Evolutionary conservation across 2,888 invertebrate genomes (phyloP).

Genomic region (Aromia moschata): DNA sequence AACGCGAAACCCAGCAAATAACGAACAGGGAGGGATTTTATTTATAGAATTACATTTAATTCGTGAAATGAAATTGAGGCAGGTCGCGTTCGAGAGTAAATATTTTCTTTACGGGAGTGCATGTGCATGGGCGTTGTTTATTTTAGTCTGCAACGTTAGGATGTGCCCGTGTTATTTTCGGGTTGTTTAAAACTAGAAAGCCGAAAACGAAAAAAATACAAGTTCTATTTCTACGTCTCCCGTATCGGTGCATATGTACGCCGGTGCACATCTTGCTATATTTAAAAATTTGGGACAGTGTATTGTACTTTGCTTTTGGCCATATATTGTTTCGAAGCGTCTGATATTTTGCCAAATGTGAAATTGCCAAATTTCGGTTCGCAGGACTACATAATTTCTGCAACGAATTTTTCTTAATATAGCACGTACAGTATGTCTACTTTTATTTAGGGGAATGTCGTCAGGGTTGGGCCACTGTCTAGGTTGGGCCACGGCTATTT

Average conservation of each 20-base stretch:
- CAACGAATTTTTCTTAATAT: no score
- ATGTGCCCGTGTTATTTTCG: background rate
- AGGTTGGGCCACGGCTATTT: no score
- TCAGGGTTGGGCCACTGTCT: no score
- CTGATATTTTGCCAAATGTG: no score
- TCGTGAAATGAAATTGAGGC: conserved; percentile 11
- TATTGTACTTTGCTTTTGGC: no score
- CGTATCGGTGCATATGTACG: no score
- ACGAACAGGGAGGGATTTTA: background rate
- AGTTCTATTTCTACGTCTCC: background rate
- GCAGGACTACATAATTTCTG: no score
- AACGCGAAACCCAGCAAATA: background rate
- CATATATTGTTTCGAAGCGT: no score
- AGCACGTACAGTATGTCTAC: no score
- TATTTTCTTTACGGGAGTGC: conserved; percentile 18
- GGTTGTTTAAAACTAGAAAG: conserved; percentile 4
- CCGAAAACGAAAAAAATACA: background rate
- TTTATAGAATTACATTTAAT: conserved; percentile 15
- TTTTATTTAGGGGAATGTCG: no score
- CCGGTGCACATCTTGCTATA: background rate
- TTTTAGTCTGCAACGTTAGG: background rate
- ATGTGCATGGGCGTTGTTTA: conserved; percentile 12
- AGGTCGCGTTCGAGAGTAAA: conserved; percentile 16
- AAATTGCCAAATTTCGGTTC: no score
- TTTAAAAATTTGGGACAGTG: no score